Conservation (phyloP, 2,888 invertebrate species). For the Tetragnatha montana region DNA sequence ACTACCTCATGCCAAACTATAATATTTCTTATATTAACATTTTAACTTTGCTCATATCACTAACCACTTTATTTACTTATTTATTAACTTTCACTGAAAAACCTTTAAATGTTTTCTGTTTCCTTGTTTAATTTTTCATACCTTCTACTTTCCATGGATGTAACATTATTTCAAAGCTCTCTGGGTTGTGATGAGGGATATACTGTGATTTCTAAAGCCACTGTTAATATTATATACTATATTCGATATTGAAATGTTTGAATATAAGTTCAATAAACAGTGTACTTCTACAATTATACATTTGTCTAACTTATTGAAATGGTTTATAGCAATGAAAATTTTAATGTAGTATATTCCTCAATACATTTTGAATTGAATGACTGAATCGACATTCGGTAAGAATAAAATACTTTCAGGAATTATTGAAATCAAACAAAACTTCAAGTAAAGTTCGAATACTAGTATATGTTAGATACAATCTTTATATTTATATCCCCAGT, state of each 20-base stretch:
- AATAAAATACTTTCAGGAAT: too few relatives aligned
- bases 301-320: too few relatives aligned
- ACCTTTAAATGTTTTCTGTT: not conserved
- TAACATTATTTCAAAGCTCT: not conserved
- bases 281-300: not conserved
- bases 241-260: constrained; percentile 3
- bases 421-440: too few relatives aligned
- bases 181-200: not conserved
- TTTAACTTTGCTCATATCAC: not conserved
- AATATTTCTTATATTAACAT: not conserved
- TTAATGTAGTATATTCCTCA: too few relatives aligned
- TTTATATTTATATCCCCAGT: too few relatives aligned
- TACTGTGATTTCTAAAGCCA: constrained; percentile 12
- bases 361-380: too few relatives aligned
- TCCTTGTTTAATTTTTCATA: not conserved
- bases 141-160: not conserved
- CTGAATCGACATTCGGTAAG: too few relatives aligned
- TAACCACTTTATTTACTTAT: not conserved
- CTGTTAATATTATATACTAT: not conserved
- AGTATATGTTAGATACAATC: too few relatives aligned
- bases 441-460: too few relatives aligned
- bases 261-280: constrained; percentile 40
- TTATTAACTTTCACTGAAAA: not conserved
- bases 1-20: constrained; percentile 29
- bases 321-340: too few relatives aligned